Base-by-base conservation (phyloP, 2,113 vertebrate genomes). In the Corythaixoides concolor region DNA sequence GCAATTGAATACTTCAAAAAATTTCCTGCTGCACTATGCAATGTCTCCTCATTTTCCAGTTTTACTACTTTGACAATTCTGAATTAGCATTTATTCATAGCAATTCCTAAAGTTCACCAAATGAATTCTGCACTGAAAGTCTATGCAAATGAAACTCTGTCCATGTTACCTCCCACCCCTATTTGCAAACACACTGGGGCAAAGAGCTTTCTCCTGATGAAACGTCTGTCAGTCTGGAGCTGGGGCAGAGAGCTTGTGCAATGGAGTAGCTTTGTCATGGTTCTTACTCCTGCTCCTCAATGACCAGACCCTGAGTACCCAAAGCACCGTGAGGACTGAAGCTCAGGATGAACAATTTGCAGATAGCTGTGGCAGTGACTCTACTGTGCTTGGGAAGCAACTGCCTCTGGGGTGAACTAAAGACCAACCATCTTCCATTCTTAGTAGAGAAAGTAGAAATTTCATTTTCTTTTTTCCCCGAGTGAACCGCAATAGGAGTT, bases 81-180 rank as follows among this genome's bases (percentile, higher is more conserved):
- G 78, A 95, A 85, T 93, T 96, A 89, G 12, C 72, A 90, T 94
- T 89, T 93, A 73, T 93, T 91, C 58, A 45, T 50, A 76, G 67
- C 35, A 53, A 70, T 66, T 85, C 55, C 77, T 89, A 11, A 89
- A 89, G 74, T 33, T 62, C 88, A 89, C 53, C 58, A 91, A 73
- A 63, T n/a, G 39, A 88, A 93, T 88, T 88, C 82, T 85, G 32
- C 43, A 64, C 41, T 69, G 53, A 60, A 94, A 72, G 33, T 76
- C 58, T 62, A 56, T 66, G 49, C 39, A 76, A 55, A 66, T 41
- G 68, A 67, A 80, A 50, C 39, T 75, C 26, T 78, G 24, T 37
- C 50, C 53, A 1, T 90, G n/a, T 78, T 82, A 39, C 11, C 12
- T 78, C 20, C 18, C 73, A 76, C n/a, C 41, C 16, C 43, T 56